Evolutionary conservation across 2,113 vertebrate genomes (phyloP), one percentile per base, ranked within the genome.

Genomic region (cat (Felis catus)): DNA sequence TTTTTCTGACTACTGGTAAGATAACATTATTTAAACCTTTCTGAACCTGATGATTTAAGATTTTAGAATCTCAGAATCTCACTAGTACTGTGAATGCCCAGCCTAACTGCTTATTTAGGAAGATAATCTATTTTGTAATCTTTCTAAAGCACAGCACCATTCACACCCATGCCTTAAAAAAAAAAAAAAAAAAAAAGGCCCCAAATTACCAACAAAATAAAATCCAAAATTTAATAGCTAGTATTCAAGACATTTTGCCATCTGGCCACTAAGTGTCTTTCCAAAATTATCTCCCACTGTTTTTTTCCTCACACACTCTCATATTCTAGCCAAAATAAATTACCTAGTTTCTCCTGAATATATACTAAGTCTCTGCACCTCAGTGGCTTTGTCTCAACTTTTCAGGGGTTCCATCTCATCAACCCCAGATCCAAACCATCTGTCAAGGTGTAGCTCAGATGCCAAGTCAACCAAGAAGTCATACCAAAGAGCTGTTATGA

Each of bases 261-360:
- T 87, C 39, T 95, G 87, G 29, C 41, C 70, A 95, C 48, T 51
- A 94, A 84, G 14, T 91, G 18, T 80, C 63, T 87, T 97, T 94
- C 74, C 55, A 80, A 96, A 92, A 96, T 95, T 92, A 87, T 84
- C n/a, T 80, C 31, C 33, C 41, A 94, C 6, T 87, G 36, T 85
- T 90, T 96, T 94, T 97, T 94, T 80, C 33, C 48, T 83, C 81
- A 91, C 55, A 95, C 4, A 68, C 4, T 61, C 33, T 33, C 45
- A 76, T 41, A 15, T 95, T 92, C 33, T 55, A 94, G 45, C 33
- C 82, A 68, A 96, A 96, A 82, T 73, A 94, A 96, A 96, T 90
- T 70, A 70, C 68, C 27, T 36, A 70, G 7, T 83, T 97, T 89
- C 73, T 51, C 55, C 39, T 93, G 76, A 94, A 90, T 41, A 74